phyloP scores from a whole-genome alignment of 2,888 invertebrate species.

The Drosophila leonis region DNA sequence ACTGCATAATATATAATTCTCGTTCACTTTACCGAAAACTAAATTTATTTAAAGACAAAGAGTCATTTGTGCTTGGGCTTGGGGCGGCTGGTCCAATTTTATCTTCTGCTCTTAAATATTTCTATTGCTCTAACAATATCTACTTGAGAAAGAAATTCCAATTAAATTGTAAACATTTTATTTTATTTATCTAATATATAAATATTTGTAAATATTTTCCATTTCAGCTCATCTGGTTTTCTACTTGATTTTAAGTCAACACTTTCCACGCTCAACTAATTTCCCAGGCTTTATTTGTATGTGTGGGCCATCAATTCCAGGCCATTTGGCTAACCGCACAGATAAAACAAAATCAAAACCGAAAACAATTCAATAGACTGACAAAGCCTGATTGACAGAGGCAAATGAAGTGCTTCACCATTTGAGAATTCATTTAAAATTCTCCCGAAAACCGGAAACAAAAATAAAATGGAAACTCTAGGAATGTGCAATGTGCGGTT shows the following conservation, averaged over 20 bases:
- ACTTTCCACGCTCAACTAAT: background rate
- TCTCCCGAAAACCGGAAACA: conserved; percentile 17
- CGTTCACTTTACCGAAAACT: too few relatives aligned
- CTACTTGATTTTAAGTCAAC: background rate
- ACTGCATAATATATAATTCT: too few relatives aligned
- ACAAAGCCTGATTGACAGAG: conserved; percentile 19
- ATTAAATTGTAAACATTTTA: background rate
- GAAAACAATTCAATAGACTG: conserved; percentile 10
- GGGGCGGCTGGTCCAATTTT: too few relatives aligned
- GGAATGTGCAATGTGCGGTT: conserved; percentile 36
- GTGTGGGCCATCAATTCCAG: conserved; percentile 4
- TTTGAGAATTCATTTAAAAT: conserved; percentile 9
- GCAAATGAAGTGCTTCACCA: conserved; percentile 15
- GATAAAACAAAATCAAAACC: conserved; percentile 17
- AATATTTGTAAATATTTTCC: background rate
- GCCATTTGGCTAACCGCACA: conserved; percentile 17
- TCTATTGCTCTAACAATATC: too few relatives aligned
- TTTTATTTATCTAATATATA: background rate
- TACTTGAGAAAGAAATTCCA: background rate
- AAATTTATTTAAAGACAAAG: too few relatives aligned
- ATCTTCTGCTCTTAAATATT: background rate
- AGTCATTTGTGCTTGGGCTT: too few relatives aligned
- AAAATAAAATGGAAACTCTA: conserved; percentile 35
- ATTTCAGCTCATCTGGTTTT: background rate
- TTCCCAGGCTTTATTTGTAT: conserved; percentile 1